phyloP scores from a whole-genome alignment of 2,888 invertebrate species.

The Laothoe populi region DNA sequence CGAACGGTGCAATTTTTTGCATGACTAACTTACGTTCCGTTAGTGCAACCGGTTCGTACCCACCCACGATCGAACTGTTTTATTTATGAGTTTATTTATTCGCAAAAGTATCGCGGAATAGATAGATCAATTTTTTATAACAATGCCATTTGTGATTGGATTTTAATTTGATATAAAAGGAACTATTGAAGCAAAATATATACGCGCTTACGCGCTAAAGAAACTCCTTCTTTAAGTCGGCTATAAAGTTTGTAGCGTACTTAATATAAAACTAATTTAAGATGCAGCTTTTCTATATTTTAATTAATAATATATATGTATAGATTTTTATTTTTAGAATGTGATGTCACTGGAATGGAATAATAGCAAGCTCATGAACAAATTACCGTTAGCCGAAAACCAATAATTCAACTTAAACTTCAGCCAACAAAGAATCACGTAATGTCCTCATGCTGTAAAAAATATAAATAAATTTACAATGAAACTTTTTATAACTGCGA shows the following conservation, averaged over 20 bases:
- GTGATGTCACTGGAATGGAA: background rate
- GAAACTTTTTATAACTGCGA: constrained; percentile 11
- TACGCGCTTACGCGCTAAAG: too few relatives aligned
- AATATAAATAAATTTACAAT: constrained; percentile 20
- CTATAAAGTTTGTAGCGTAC: too few relatives aligned
- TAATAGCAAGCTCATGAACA: background rate
- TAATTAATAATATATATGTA: too few relatives aligned
- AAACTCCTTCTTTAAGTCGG: too few relatives aligned
- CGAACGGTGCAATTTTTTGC: constrained; percentile 41
- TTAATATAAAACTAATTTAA: too few relatives aligned
- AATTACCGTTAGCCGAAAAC: background rate
- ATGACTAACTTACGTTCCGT: constrained; percentile 40
- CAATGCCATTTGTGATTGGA: background rate
- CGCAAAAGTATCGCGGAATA: background rate
- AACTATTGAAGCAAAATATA: too few relatives aligned
- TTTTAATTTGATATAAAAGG: background rate
- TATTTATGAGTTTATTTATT: constrained; percentile 1
- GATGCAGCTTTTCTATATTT: too few relatives aligned
- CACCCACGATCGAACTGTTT: background rate
- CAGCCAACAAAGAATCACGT: background rate
- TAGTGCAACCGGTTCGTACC: constrained; percentile 39
- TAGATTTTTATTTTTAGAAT: too few relatives aligned
- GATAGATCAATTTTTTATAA: constrained; percentile 3
- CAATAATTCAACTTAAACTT: background rate
- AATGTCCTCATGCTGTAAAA: background rate